Percentiles rank a stretch among this genome's conserved stretches.
phyloP scores from a whole-genome alignment of 2,888 invertebrate genomes.

The Agrypnus murinus region DNA sequence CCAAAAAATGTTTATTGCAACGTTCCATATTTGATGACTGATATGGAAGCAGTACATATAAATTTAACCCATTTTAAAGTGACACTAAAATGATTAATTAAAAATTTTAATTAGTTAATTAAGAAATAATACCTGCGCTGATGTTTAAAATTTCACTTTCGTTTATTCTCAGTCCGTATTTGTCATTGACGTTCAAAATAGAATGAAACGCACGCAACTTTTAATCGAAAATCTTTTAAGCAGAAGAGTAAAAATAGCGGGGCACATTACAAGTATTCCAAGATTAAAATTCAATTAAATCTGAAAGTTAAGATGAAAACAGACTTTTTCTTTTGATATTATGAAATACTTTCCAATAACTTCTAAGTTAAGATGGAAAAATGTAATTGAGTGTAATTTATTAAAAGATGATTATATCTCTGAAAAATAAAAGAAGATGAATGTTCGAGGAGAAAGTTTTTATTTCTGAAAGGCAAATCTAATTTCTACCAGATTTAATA shows the following conservation, averaged over 20 bases:
- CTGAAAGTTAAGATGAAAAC: slow-evolving; percentile 4
- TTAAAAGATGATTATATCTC: slow-evolving; percentile 18
- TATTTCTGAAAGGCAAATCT: not conserved
- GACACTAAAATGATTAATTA: not conserved
- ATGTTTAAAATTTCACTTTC: not conserved
- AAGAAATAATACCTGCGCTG: not conserved
- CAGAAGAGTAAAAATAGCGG: slow-evolving; percentile 5
- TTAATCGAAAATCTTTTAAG: slow-evolving; percentile 8
- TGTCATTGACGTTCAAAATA: not conserved
- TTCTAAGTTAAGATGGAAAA: not conserved
- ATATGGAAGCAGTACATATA: too few relatives aligned
- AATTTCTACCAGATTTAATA: not conserved
- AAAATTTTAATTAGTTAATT: not conserved
- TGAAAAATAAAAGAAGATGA: not conserved
- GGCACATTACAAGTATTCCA: slow-evolving; percentile 10
- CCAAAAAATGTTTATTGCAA: too few relatives aligned
- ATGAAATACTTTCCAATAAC: slow-evolving; percentile 7
- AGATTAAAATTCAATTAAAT: slow-evolving; percentile 13
- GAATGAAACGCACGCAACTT: slow-evolving; percentile 3
- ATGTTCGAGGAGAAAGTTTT: not conserved
- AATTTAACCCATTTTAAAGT: too few relatives aligned
- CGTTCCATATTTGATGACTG: too few relatives aligned
- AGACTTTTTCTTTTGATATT: slow-evolving; percentile 6
- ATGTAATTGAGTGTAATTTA: slow-evolving; percentile 15
- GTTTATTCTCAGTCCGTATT: not conserved